These are phyloP conservation scores for Otis tarda DNA, from an alignment of 2,113 vertebrate species.

Conservation along the genomic window DNA sequence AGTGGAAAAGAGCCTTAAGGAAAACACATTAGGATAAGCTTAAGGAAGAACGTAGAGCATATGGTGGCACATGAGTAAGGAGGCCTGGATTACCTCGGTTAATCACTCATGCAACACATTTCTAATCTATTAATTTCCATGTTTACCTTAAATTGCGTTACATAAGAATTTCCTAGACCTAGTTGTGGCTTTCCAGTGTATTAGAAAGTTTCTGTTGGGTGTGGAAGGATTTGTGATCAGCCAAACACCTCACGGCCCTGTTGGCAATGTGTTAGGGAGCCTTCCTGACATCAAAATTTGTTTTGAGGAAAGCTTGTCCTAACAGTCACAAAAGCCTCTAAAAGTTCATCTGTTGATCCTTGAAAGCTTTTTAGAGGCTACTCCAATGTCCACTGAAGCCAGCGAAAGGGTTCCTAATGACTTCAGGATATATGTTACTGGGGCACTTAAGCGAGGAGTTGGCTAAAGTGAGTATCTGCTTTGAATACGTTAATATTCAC, in stretches of 20 bases:
- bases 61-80: not conserved
- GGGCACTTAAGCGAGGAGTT: not conserved
- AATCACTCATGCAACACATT: conserved; percentile 35
- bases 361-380: conserved; percentile 19
- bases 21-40: conserved; percentile 64
- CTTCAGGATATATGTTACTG: not conserved
- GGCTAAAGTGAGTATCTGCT: not conserved
- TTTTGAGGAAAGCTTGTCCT: conserved; percentile 61
- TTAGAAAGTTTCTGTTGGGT: conserved; percentile 51
- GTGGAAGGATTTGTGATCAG: conserved; percentile 55
- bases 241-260: conserved; percentile 36
- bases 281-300: conserved; percentile 60
- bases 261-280: conserved; percentile 38
- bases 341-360: conserved; percentile 4
- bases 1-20: conserved; percentile 65
- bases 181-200: conserved; percentile 5
- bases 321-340: conserved; percentile 35
- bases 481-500: not conserved
- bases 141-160: conserved; percentile 40
- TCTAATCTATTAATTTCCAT: conserved; percentile 60
- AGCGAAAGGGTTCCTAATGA: not conserved
- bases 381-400: not conserved
- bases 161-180: conserved; percentile 55
- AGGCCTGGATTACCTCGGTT: not conserved
- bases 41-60: conserved; percentile 32